phyloP scores from a whole-genome alignment of 2,113 vertebrate genomes.

The Candoia aspera region DNA sequence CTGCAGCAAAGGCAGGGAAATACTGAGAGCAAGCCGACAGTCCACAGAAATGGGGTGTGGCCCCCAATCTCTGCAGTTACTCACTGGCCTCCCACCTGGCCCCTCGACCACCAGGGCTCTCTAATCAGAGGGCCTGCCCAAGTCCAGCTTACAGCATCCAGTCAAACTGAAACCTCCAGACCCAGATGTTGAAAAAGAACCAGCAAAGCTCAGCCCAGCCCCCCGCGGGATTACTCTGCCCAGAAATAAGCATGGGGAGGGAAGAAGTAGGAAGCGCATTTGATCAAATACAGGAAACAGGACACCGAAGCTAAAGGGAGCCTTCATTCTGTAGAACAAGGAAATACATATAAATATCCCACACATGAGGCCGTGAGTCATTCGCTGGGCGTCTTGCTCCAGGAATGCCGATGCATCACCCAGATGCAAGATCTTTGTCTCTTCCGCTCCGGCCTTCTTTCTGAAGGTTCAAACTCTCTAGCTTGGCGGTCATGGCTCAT shows the following conservation, averaged over 20 bases:
- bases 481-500: background rate
- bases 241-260: accelerated
- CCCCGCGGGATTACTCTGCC: accelerated
- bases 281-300: background rate
- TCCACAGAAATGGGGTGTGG: background rate
- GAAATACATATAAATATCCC: conserved; percentile 1
- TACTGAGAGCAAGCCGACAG: background rate
- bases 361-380: background rate
- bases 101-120: background rate
- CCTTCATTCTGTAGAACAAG: background rate
- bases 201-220: accelerated
- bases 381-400: background rate
- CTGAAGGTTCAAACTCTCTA: background rate
- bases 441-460: background rate
- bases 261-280: background rate
- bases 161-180: background rate
- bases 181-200: accelerated
- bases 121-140: background rate
- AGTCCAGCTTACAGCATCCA: background rate
- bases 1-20: background rate
- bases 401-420: background rate
- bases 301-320: background rate
- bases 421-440: background rate
- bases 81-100: background rate
- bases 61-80: background rate